Conservation (phyloP, 2,888 invertebrate species). For the Agrochola circellaris region DNA sequence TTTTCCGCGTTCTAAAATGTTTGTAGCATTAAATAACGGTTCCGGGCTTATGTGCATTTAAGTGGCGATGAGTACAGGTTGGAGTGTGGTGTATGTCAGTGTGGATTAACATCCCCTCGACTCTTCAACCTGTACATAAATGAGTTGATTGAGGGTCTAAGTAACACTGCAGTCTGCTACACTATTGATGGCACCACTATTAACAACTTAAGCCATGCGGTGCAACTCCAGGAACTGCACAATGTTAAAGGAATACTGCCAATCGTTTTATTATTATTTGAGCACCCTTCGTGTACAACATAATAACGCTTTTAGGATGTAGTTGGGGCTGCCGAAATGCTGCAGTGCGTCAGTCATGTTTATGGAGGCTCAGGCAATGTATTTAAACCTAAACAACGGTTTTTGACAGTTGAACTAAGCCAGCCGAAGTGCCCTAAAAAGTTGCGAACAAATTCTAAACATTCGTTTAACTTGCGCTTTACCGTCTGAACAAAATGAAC, state of each 20-base stretch:
- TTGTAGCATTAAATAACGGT: neutral
- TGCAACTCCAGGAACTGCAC: too few relatives aligned
- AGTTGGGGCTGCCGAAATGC: neutral
- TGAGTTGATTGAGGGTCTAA: too few relatives aligned
- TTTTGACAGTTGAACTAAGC: conserved; percentile 11
- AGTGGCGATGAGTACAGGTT: too few relatives aligned
- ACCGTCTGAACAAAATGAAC: conserved; percentile 12
- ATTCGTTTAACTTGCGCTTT: conserved; percentile 26
- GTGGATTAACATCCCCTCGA: too few relatives aligned
- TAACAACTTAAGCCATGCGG: too few relatives aligned
- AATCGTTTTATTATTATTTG: too few relatives aligned
- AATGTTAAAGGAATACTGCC: neutral
- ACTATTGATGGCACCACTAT: too few relatives aligned
- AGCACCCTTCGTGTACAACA: too few relatives aligned
- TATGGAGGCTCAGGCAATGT: neutral
- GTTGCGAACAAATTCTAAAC: conserved; percentile 34
- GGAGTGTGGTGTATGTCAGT: too few relatives aligned
- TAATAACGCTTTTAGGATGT: neutral
- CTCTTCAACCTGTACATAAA: too few relatives aligned
- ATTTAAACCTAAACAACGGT: neutral
- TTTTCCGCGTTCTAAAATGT: conserved; percentile 37
- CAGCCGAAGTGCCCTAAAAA: conserved; percentile 33
- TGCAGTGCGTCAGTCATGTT: neutral
- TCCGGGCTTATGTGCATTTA: conserved; percentile 3
- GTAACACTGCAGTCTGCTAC: too few relatives aligned